These are phyloP conservation scores for Hypsopygia costalis DNA, from an alignment of 2,888 invertebrate species.

Conservation along the genomic window DNA sequence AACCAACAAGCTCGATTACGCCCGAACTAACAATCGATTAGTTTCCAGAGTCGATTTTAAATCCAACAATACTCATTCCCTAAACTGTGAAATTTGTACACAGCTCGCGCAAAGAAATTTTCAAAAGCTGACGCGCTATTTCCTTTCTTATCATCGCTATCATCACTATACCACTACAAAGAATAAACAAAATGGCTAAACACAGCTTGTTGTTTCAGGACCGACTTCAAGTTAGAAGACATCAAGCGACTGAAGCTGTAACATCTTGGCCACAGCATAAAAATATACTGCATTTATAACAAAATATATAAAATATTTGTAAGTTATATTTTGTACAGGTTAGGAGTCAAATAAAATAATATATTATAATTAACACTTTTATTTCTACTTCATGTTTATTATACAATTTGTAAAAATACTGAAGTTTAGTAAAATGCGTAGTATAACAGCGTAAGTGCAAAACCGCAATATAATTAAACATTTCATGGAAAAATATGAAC, in stretches of 20 bases:
- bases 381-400: not conserved
- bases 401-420: constrained; percentile 17
- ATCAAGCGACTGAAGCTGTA: constrained; percentile 83
- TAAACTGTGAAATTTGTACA: too few species aligned
- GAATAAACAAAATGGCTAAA: too few species aligned
- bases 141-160: not conserved
- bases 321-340: not conserved
- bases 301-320: constrained; percentile 5
- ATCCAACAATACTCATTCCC: too few species aligned
- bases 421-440: constrained; percentile 12
- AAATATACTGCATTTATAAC: constrained; percentile 1
- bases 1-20: too few species aligned
- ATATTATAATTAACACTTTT: constrained; percentile 14
- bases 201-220: constrained; percentile 75
- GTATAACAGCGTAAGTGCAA: constrained; percentile 12
- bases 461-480: not conserved
- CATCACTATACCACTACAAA: too few species aligned
- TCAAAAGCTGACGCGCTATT: not conserved
- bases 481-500: not conserved
- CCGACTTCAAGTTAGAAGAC: constrained; percentile 92
- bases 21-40: too few species aligned
- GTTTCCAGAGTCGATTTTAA: too few species aligned
- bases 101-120: constrained; percentile 65
- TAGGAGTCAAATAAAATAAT: constrained; percentile 9
- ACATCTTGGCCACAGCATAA: not conserved